Evolutionary conservation across 2,797 vertebrate genomes (phyloP), one percentile per base, ranked within the genome.

Genomic region (Gila robusta): DNA sequence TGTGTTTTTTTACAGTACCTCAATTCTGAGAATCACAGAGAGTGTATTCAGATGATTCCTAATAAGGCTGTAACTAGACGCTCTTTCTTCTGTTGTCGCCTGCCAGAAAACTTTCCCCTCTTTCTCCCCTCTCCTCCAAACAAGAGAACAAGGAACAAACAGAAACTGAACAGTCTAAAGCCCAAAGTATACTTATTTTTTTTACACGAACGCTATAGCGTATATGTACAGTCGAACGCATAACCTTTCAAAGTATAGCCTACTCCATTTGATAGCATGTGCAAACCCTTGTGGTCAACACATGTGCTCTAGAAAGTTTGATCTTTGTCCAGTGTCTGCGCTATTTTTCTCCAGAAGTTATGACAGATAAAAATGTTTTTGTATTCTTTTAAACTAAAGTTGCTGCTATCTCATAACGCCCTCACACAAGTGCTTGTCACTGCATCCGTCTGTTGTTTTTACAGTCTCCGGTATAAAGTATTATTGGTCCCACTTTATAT

Each of bases 11-110:
- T 84, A 87, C 86, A 89, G 74, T 84, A 94, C 91, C 91, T 92
- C 89, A 89, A 91, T 93, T 92, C 93, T 90, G 90, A 92, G 94
- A 92, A 91, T 87, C 84, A 39, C 91, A 87, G 90, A 73, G 91
- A 86, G 91, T 73, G 87, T 85, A 92, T 88, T 76, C 92, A 89
- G 91, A 94, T 92, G 94, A 96, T 95, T 95, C 96, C 95, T 96
- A 96, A 96, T 96, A 96, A 95, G 96, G 96, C 70, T 94, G 94
- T 89, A 94, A 94, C 92, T 92, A 91, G 93, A 94, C 88, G 93
- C 87, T 79, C 87, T 92, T 86, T 86, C 94, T 93, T 86, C 91
- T 41, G 89, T 91, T 93, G 87, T 90, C 35, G 90, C 91, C 94
- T 95, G 95, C 95, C 94, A 95, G 94, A 94, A 94, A 95, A 96